Percentiles rank a stretch among this genome's conserved stretches.
These are phyloP conservation scores for Zaprionus obscuricornis DNA, from an alignment of 2,888 invertebrate genomes.

Conservation along the genomic window DNA sequence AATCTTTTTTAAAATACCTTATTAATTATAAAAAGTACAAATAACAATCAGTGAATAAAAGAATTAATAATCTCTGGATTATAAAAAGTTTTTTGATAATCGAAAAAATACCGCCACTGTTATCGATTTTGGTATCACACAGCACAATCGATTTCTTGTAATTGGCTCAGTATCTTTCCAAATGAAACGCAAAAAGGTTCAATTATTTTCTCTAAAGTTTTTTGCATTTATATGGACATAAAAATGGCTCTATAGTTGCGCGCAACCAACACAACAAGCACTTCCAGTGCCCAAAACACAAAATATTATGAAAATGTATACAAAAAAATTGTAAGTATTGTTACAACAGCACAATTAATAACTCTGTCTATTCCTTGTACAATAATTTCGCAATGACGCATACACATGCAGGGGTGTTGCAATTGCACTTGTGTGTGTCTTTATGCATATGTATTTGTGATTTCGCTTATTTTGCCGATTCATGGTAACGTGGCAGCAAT, in stretches of 20 bases:
- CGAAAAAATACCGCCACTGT: no score
- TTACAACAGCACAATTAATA: background rate
- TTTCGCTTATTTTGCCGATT: constrained; percentile 9
- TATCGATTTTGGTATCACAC: no score
- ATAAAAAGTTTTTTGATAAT: no score
- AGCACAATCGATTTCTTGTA: no score
- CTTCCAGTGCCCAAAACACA: constrained; percentile 79
- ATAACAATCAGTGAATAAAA: no score
- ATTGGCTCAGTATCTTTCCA: constrained; percentile 68
- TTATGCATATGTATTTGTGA: constrained; percentile 14
- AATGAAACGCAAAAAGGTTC: constrained; percentile 82
- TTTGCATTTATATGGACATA: constrained; percentile 84
- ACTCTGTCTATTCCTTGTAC: background rate
- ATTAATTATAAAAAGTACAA: no score
- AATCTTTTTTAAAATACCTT: no score
- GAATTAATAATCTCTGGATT: no score
- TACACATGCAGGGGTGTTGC: constrained; percentile 23
- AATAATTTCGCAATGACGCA: constrained; percentile 51
- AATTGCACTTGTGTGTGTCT: constrained; percentile 20
- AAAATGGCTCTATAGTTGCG: constrained; percentile 90
- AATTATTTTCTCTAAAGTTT: constrained; percentile 70
- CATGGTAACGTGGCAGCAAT: constrained; percentile 62
- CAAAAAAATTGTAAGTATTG: constrained; percentile 76
- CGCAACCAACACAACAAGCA: constrained; percentile 78
- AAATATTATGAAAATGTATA: constrained; percentile 79